Conservation (phyloP, 2,888 invertebrate species). For the Oscheius sp. region DNA sequence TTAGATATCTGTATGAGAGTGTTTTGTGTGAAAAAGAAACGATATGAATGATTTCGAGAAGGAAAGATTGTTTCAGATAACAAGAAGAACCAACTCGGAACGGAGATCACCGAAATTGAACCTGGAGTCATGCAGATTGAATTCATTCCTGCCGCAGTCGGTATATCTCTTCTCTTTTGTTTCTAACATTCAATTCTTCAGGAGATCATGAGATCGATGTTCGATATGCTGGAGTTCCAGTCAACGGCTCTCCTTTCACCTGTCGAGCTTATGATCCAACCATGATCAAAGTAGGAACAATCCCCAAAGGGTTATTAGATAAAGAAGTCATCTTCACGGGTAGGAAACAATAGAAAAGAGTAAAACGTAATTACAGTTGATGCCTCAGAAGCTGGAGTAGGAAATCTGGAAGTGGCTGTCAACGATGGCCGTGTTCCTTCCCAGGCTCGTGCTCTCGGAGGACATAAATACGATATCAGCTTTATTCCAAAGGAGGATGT, state of each 20-base stretch:
- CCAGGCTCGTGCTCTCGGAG: slow-evolving; percentile 93
- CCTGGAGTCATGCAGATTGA: slow-evolving; percentile 75
- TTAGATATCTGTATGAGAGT: slow-evolving; percentile 16
- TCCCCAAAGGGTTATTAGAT: slow-evolving; percentile 85
- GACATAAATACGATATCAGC: slow-evolving; percentile 73
- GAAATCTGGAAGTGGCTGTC: slow-evolving; percentile 96
- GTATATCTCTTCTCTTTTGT: slow-evolving; percentile 63
- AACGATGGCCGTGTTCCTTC: slow-evolving; percentile 96
- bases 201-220: slow-evolving; percentile 77
- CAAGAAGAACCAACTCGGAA: slow-evolving; percentile 54
- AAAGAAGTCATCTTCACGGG: slow-evolving; percentile 84
- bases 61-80: slow-evolving; percentile 45
- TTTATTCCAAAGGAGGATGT: slow-evolving; percentile 67
- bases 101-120: slow-evolving; percentile 58
- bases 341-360: too few species aligned
- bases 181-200: slow-evolving; percentile 74
- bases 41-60: slow-evolving; percentile 4
- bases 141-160: slow-evolving; percentile 86
- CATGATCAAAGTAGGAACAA: slow-evolving; percentile 79
- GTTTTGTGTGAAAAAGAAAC: slow-evolving; percentile 3
- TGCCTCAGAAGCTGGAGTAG: slow-evolving; percentile 96
- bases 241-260: slow-evolving; percentile 92
- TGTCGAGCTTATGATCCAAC: slow-evolving; percentile 89
- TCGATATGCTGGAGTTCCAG: slow-evolving; percentile 69
- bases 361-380: slow-evolving; percentile 76